Conservation (phyloP, 2,888 invertebrate species). For the Eulithis prunata region DNA sequence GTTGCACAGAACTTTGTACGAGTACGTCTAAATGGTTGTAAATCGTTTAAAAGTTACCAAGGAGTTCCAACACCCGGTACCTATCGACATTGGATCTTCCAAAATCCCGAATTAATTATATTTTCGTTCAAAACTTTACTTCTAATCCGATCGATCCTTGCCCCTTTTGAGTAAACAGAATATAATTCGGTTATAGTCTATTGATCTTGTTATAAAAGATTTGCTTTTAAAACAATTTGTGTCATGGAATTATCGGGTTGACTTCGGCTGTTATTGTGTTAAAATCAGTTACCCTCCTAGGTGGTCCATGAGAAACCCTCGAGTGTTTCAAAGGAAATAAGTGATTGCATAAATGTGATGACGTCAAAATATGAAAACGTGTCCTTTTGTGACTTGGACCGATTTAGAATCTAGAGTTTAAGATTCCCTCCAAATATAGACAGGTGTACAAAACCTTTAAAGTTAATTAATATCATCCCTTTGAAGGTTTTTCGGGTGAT, state of each 20-base stretch:
- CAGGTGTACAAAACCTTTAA: slow-evolving; percentile 59
- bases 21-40: slow-evolving; percentile 32
- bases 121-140: slow-evolving; percentile 72
- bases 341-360: no score
- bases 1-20: slow-evolving; percentile 16
- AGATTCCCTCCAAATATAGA: slow-evolving; percentile 29
- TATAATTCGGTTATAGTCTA: slow-evolving; percentile 75
- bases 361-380: not conserved
- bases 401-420: slow-evolving; percentile 20
- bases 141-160: slow-evolving; percentile 74
- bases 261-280: slow-evolving; percentile 32
- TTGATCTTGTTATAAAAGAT: slow-evolving; percentile 68
- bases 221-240: slow-evolving; percentile 43
- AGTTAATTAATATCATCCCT: slow-evolving; percentile 54
- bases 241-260: slow-evolving; percentile 36
- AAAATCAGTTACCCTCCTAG: slow-evolving; percentile 2
- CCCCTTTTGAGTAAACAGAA: slow-evolving; percentile 66
- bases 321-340: not conserved
- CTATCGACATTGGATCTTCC: slow-evolving; percentile 42
- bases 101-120: slow-evolving; percentile 69
- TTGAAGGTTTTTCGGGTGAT: slow-evolving; percentile 72
- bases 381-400: slow-evolving; percentile 16
- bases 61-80: slow-evolving; percentile 38
- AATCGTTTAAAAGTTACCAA: slow-evolving; percentile 41
- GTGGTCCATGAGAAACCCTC: not conserved